Base-by-base conservation (phyloP, 1,140 invertebrate genomes). In the Plodia interpunctella region DNA sequence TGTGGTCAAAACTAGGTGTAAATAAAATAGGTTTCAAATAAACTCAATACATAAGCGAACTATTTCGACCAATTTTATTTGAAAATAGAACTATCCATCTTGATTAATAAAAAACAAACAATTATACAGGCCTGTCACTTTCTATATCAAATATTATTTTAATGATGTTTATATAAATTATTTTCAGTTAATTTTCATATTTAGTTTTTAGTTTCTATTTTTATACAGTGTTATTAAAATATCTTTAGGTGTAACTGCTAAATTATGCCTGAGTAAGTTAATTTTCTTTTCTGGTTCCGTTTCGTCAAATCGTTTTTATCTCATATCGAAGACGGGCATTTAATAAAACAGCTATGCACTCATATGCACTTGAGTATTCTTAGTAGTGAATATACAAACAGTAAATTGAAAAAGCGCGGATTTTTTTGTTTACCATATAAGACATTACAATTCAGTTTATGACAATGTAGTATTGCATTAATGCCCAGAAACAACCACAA, bases 231-330 rank as follows among this genome's bases (percentile, higher is more conserved):
- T 61, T 65, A 60, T 69, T 73, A 64, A 13, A 21, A 53, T 57
- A 55, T 60, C 60, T 49, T 59, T 66, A 68, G 60, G 62, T 53
- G 50, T 67, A 66, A 68, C 5, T 53, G 60, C 56, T 68, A 83
- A 82, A 84, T 80, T 56, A 87, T 87, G 81, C 80, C 83, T 57
- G 83, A 84, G 81, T 87, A 65, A 87, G 83, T 80, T 70, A 57
- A 57, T 52, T 57, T 35, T 17, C 9, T 25, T 44, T 56, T 60
- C 4, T 25, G n/a, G n/a, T n/a, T n/a, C n/a, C n/a, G n/a, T n/a
- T n/a, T n/a, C n/a, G n/a, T n/a, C n/a, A n/a, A n/a, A n/a, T n/a
- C n/a, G n/a, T n/a, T n/a, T n/a, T n/a, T n/a, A n/a, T n/a, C n/a
- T n/a, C n/a, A n/a, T n/a, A n/a, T n/a, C n/a, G n/a, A n/a, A n/a